Conservation (phyloP, 1,140 invertebrate species). For the Drosophila insularis region DNA sequence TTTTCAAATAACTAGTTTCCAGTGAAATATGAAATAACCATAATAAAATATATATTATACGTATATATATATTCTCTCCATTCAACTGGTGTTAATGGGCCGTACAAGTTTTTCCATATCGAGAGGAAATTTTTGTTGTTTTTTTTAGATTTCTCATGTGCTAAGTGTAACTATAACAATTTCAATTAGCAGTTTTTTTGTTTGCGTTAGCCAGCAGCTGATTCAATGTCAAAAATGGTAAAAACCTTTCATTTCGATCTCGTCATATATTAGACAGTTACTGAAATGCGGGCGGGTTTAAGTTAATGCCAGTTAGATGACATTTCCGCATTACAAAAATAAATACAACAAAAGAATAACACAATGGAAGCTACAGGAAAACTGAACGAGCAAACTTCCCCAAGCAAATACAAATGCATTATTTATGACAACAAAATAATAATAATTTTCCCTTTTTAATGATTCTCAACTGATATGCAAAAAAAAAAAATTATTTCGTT, state of each 20-base stretch:
- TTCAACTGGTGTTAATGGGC: slow-evolving; percentile 46
- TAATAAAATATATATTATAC: slow-evolving; percentile 17
- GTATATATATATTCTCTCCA: slow-evolving; percentile 26
- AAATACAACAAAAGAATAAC: slow-evolving; percentile 20
- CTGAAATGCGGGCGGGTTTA: background rate
- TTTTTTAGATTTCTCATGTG: slow-evolving; percentile 27
- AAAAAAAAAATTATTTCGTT: slow-evolving; percentile 18
- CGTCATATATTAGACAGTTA: slow-evolving; percentile 29
- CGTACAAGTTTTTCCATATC: slow-evolving; percentile 51
- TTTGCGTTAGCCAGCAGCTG: background rate
- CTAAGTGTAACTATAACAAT: slow-evolving; percentile 61
- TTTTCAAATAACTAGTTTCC: background rate
- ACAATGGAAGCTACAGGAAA: background rate
- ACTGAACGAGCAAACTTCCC: slow-evolving; percentile 14
- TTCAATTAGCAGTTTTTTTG: slow-evolving; percentile 45
- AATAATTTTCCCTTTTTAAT: slow-evolving; percentile 45
- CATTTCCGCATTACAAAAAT: slow-evolving; percentile 59
- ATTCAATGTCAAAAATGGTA: slow-evolving; percentile 42
- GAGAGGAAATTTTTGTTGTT: slow-evolving; percentile 9
- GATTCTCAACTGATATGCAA: slow-evolving; percentile 42
- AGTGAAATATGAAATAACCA: slow-evolving; percentile 2
- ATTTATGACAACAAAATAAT: slow-evolving; percentile 60
- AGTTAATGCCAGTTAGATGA: slow-evolving; percentile 20
- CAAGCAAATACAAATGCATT: slow-evolving; percentile 48
- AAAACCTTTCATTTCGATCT: slow-evolving; percentile 11